These are phyloP conservation scores for Euplexia lucipara DNA, from an alignment of 2,888 invertebrate genomes.

Conservation along the genomic window DNA sequence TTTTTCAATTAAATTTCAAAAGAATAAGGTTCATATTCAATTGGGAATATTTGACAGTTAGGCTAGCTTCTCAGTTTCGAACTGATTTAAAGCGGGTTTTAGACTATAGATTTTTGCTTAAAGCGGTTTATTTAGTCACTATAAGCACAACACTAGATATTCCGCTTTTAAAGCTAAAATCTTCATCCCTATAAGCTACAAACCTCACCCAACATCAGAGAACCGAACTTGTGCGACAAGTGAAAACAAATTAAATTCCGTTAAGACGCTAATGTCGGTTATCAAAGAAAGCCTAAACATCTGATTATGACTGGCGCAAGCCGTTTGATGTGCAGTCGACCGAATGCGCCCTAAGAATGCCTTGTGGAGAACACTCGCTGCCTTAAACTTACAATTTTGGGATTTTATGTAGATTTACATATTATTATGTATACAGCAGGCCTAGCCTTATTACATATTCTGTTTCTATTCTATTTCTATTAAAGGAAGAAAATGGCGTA, in stretches of 20 bases:
- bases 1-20: too few species aligned
- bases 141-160: slow-evolving; percentile 12
- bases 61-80: too few species aligned
- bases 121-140: too few species aligned
- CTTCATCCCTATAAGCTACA: not conserved
- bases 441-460: too few species aligned
- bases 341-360: slow-evolving; percentile 84
- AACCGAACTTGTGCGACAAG: slow-evolving; percentile 68
- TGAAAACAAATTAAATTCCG: slow-evolving; percentile 88
- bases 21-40: too few species aligned
- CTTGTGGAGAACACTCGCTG: slow-evolving; percentile 76
- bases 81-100: too few species aligned
- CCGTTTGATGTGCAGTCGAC: slow-evolving; percentile 85
- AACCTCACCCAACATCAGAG: slow-evolving; percentile 51
- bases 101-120: too few species aligned
- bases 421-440: too few species aligned
- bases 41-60: too few species aligned
- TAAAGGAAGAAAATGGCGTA: too few species aligned
- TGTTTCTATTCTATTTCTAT: too few species aligned
- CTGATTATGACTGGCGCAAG: slow-evolving; percentile 83
- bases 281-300: slow-evolving; percentile 88
- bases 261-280: slow-evolving; percentile 84
- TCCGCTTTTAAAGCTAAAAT: slow-evolving; percentile 7
- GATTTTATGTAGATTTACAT: slow-evolving; percentile 66
- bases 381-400: slow-evolving; percentile 73